These are phyloP conservation scores for Ceratosolen fusciceps DNA, from an alignment of 1,140 invertebrate genomes.

Conservation along the genomic window DNA sequence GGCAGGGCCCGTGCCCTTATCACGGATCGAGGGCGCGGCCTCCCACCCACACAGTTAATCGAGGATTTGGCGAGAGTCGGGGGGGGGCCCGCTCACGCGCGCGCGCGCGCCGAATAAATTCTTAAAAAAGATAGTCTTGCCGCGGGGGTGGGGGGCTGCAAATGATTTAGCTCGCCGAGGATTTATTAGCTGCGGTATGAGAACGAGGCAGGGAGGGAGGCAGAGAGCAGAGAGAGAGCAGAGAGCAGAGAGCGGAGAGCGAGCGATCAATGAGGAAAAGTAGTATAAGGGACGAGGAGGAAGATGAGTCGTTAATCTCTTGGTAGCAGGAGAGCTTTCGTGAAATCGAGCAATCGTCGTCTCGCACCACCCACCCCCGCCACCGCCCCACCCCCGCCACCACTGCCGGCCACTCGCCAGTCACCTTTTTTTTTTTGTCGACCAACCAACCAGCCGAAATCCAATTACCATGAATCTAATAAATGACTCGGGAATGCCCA, in stretches of 20 bases:
- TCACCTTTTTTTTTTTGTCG: not conserved
- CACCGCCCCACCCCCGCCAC: not conserved
- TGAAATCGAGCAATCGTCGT: conserved; percentile 54
- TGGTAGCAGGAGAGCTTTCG: conserved; percentile 29
- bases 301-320: conserved; percentile 59
- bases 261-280: conserved; percentile 54
- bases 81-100: not conserved
- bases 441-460: conserved; percentile 8
- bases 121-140: conserved; percentile 40
- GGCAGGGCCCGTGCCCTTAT: no score
- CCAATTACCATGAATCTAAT: conserved; percentile 38
- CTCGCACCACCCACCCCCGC: conserved; percentile 25
- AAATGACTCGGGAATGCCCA: not conserved
- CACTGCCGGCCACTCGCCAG: conserved; percentile 23
- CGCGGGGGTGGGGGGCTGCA: conserved; percentile 52
- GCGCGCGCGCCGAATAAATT: not conserved
- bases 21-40: not conserved
- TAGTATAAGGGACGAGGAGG: not conserved
- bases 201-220: not conserved
- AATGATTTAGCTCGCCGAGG: conserved; percentile 29
- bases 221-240: conserved; percentile 37
- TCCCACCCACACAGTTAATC: not conserved
- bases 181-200: conserved; percentile 58
- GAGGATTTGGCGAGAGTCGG: not conserved
- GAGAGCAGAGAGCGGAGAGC: conserved; percentile 10